A percentile compares a stretch with the other conserved stretches of the same genome.
Evolutionary conservation across 1,140 invertebrate species (phyloP).

Genomic region (Ceratosolen solmsi): DNA sequence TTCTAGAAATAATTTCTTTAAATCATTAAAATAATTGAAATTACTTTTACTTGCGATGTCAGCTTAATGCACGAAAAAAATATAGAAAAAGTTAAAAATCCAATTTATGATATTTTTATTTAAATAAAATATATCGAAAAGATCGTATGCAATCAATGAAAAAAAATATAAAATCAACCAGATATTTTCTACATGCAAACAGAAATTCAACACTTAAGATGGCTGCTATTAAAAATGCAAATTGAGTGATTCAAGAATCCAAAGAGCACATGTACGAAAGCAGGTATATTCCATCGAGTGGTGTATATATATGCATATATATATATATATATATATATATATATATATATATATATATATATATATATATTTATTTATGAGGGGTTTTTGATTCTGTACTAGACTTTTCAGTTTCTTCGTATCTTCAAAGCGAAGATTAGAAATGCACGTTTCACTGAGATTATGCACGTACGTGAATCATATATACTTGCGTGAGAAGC

Average conservation of each 20-base stretch:
- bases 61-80: too few relatives aligned
- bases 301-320: neutral
- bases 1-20: too few relatives aligned
- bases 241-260: slow-evolving; percentile 40
- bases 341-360: neutral
- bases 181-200: neutral
- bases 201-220: neutral
- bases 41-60: too few relatives aligned
- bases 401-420: slow-evolving; percentile 27
- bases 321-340: slow-evolving; percentile 1
- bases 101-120: neutral
- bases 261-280: neutral
- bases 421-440: neutral
- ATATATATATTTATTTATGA: slow-evolving; percentile 28
- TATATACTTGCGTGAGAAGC: slow-evolving; percentile 19
- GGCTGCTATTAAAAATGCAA: slow-evolving; percentile 45
- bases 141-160: neutral
- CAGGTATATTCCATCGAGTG: neutral
- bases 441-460: neutral
- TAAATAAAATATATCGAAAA: neutral
- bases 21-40: too few relatives aligned
- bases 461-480: neutral
- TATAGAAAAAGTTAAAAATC: too few relatives aligned
- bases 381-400: neutral
- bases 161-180: neutral